phyloP scores from a whole-genome alignment of 2,888 invertebrate species.

The Morpho achilles region DNA sequence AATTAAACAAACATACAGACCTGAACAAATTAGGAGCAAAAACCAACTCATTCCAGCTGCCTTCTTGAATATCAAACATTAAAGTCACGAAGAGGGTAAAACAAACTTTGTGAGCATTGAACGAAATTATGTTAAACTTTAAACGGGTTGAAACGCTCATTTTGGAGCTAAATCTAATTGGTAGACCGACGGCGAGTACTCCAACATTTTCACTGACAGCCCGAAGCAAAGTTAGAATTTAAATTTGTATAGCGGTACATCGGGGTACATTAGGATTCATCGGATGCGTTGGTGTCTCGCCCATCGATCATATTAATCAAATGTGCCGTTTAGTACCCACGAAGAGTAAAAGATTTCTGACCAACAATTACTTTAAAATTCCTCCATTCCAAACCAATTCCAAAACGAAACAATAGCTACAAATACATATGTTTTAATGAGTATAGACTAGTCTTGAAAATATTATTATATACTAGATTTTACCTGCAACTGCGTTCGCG shows the following conservation, averaged over 20 bases:
- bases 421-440: too few species aligned
- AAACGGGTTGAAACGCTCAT: conserved; percentile 64
- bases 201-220: conserved; percentile 71
- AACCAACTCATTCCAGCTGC: conserved; percentile 62
- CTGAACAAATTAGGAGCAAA: conserved; percentile 56
- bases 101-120: conserved; percentile 58
- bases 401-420: too few species aligned
- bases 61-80: conserved; percentile 49
- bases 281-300: conserved; percentile 40
- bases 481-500: too few species aligned
- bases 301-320: conserved; percentile 67
- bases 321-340: conserved; percentile 26
- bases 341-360: conserved; percentile 8
- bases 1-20: conserved; percentile 40
- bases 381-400: too few species aligned
- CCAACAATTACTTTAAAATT: too few species aligned
- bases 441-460: too few species aligned
- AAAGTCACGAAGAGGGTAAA: conserved; percentile 44
- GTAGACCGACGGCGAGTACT: conserved; percentile 59
- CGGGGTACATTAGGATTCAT: conserved; percentile 63
- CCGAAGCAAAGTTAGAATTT: conserved; percentile 63
- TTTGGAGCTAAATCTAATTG: conserved; percentile 65
- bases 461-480: too few species aligned
- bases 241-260: conserved; percentile 73
- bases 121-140: conserved; percentile 56